These are phyloP conservation scores for Varanus komodoensis DNA, from an alignment of 2,113 vertebrate species.

Conservation along the genomic window DNA sequence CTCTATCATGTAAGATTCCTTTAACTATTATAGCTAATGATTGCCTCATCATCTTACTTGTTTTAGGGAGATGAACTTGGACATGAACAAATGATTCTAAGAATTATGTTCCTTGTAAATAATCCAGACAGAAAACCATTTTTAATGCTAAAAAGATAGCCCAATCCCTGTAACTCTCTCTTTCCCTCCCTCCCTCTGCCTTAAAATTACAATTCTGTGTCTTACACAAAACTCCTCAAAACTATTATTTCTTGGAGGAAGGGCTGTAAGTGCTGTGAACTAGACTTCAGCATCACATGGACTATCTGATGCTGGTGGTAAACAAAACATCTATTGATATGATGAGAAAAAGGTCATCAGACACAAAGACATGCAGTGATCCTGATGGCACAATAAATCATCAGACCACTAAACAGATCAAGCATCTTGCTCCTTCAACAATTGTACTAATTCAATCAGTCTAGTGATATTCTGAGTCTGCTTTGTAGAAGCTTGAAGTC, in stretches of 20 bases:
- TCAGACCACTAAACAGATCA: conserved; percentile 54
- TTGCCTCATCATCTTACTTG: background rate
- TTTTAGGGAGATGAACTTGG: background rate
- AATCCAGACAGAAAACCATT: background rate
- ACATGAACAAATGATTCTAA: background rate
- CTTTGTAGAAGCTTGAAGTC: conserved; percentile 48
- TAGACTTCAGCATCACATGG: conserved; percentile 49
- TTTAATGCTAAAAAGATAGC: conserved; percentile 3
- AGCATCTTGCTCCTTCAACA: conserved; percentile 44
- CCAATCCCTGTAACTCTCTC: background rate
- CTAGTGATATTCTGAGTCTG: conserved; percentile 50
- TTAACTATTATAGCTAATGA: background rate
- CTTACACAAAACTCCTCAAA: conserved; percentile 1
- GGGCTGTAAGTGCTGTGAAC: conserved; percentile 40
- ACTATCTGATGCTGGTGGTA: conserved; percentile 36
- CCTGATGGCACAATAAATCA: conserved; percentile 54
- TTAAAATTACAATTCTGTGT: background rate
- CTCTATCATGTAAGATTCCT: background rate
- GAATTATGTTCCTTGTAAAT: background rate
- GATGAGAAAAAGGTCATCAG: conserved; percentile 38
- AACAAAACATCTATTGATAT: conserved; percentile 61
- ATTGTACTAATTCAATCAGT: conserved; percentile 51
- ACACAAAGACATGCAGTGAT: conserved; percentile 49
- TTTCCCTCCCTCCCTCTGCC: too few relatives aligned
- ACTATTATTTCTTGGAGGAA: conserved; percentile 21